Evolutionary conservation across 1,140 invertebrate species (phyloP).

Genomic region (Drosophila ogumai): DNA sequence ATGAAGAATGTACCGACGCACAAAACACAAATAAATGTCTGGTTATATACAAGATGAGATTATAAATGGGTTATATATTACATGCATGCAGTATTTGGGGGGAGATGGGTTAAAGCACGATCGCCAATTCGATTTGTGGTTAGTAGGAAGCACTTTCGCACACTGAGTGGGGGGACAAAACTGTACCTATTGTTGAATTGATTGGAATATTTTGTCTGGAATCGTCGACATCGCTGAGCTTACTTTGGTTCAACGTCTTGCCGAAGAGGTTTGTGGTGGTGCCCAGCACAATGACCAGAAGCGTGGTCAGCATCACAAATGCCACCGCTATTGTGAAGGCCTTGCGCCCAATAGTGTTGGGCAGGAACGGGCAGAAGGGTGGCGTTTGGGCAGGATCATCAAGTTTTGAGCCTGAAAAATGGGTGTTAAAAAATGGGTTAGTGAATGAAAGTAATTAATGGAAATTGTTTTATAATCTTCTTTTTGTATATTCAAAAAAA

Average conservation of each 20-base stretch:
- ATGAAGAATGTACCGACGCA: slow-evolving; percentile 19
- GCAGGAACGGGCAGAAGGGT: slow-evolving; percentile 59
- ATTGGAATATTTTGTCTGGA: slow-evolving; percentile 84
- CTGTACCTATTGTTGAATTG: slow-evolving; percentile 85
- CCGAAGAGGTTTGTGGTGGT: slow-evolving; percentile 68
- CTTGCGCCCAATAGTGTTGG: slow-evolving; percentile 59
- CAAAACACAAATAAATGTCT: background rate
- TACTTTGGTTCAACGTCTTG: slow-evolving; percentile 75
- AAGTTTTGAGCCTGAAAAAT: slow-evolving; percentile 49
- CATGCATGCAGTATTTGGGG: slow-evolving; percentile 19
- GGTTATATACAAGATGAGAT: slow-evolving; percentile 29
- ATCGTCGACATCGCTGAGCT: slow-evolving; percentile 83
- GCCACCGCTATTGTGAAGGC: slow-evolving; percentile 60
- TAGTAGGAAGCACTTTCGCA: slow-evolving; percentile 35
- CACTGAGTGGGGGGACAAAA: slow-evolving; percentile 57
- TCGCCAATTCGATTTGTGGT: slow-evolving; percentile 29
- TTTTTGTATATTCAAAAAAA: background rate
- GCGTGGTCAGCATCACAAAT: slow-evolving; percentile 55
- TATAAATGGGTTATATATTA: slow-evolving; percentile 25
- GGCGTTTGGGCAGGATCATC: slow-evolving; percentile 43
- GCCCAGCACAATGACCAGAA: slow-evolving; percentile 58
- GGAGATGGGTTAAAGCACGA: slow-evolving; percentile 15
- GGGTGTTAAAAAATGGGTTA: background rate
- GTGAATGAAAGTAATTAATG: background rate
- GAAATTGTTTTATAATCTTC: background rate